These are phyloP conservation scores for Sebastes schlegelii DNA, from an alignment of 2,113 vertebrate genomes.

Conservation along the genomic window DNA sequence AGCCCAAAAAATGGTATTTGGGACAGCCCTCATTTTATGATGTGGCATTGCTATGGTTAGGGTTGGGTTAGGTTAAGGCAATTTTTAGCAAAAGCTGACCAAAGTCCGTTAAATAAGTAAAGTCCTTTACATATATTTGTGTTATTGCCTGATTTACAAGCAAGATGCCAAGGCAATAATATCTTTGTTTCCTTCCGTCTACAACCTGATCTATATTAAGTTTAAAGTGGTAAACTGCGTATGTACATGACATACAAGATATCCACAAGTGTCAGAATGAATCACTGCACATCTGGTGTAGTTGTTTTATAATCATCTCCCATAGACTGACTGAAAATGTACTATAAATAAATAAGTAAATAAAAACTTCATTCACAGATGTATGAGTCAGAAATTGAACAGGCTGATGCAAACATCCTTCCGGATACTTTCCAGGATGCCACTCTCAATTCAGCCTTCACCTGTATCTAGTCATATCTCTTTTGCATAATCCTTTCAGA, in stretches of 20 bases:
- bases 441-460: not conserved
- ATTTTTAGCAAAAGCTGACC: not conserved
- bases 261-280: not conserved
- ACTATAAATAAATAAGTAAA: not conserved
- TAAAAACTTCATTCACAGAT: not conserved
- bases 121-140: not conserved
- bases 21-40: not conserved
- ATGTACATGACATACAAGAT: not conserved
- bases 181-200: not conserved
- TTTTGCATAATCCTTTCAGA: slow-evolving; percentile 27
- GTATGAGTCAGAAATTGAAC: not conserved
- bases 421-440: slow-evolving; percentile 14
- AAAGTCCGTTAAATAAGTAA: not conserved
- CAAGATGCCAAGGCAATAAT: not conserved
- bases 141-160: not conserved
- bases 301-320: not conserved
- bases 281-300: slow-evolving; percentile 1
- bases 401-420: not conserved
- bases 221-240: not conserved
- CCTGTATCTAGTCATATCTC: not conserved
- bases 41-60: not conserved
- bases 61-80: not conserved
- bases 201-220: not conserved
- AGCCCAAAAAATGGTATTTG: no score
- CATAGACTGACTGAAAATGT: not conserved